phyloP scores from a whole-genome alignment of 2,113 vertebrate species.

The Candoia aspera region DNA sequence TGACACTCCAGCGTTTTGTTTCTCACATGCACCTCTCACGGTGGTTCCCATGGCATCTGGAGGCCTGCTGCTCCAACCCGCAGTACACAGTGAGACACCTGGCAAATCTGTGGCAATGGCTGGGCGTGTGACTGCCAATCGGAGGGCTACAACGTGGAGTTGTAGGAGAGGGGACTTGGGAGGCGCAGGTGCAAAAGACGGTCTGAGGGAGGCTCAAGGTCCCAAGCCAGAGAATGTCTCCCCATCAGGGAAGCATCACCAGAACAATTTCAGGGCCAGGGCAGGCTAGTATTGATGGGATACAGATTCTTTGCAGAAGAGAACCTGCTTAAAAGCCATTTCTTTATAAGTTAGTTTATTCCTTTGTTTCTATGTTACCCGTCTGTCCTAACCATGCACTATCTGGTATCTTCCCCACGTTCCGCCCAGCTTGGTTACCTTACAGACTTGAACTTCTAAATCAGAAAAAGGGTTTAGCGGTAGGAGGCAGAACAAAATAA shows the following conservation, averaged over 20 bases:
- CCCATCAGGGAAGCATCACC: not conserved
- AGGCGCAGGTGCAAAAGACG: no score
- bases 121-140: not conserved
- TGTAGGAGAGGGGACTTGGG: not conserved
- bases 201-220: no score
- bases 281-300: not conserved
- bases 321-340: not conserved
- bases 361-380: not conserved
- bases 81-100: not conserved
- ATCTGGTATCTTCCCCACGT: not conserved
- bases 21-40: not conserved
- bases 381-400: not conserved
- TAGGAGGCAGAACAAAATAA: not conserved
- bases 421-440: not conserved
- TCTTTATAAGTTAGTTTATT: not conserved
- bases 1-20: not conserved
- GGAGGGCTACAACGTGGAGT: not conserved
- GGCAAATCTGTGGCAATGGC: not conserved
- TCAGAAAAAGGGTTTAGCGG: not conserved
- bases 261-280: not conserved
- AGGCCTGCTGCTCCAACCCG: not conserved
- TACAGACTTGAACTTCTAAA: not conserved
- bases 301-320: not conserved
- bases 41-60: not conserved
- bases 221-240: not conserved